Evolutionary conservation across 2,888 invertebrate genomes (phyloP).

Genomic region (Xanthostigma xanthostigma): DNA sequence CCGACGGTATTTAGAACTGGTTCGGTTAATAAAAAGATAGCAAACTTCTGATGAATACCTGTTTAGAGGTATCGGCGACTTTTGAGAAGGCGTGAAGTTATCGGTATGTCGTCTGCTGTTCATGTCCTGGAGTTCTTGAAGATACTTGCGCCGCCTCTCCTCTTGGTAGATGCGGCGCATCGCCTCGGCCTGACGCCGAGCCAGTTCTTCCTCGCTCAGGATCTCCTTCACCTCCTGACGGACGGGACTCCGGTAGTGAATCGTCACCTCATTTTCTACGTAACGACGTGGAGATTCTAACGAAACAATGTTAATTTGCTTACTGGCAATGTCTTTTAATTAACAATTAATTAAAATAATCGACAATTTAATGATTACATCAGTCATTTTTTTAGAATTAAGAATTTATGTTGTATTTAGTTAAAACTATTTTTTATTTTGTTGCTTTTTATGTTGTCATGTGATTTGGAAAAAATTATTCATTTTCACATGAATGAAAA

Average conservation of each 20-base stretch:
- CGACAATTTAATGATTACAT: too few relatives aligned
- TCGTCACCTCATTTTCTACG: slow-evolving; percentile 85
- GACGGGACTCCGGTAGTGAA: slow-evolving; percentile 82
- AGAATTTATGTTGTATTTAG: too few relatives aligned
- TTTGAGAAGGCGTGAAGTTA: slow-evolving; percentile 84
- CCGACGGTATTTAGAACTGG: too few relatives aligned
- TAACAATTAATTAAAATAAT: too few relatives aligned
- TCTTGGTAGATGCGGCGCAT: slow-evolving; percentile 84
- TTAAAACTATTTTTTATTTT: too few relatives aligned
- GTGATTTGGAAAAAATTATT: too few relatives aligned
- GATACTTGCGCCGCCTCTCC: slow-evolving; percentile 77
- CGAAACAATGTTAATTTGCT: too few relatives aligned
- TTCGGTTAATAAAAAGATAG: too few relatives aligned
- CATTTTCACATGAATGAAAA: too few relatives aligned
- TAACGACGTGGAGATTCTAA: slow-evolving; percentile 77
- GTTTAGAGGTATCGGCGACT: slow-evolving; percentile 82
- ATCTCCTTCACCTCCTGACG: slow-evolving; percentile 74
- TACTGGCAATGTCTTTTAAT: too few relatives aligned
- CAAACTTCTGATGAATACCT: slow-evolving; percentile 25
- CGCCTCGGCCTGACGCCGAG: slow-evolving; percentile 73
- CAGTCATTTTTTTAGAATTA: too few relatives aligned
- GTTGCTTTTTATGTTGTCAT: too few relatives aligned
- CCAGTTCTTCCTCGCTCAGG: slow-evolving; percentile 78
- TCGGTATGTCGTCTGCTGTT: slow-evolving; percentile 87
- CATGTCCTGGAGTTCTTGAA: slow-evolving; percentile 87